A percentile compares a stretch with the other conserved stretches of the same genome.
phyloP scores from a whole-genome alignment of 2,797 vertebrate species.

The Philypnodon macrostomus region DNA sequence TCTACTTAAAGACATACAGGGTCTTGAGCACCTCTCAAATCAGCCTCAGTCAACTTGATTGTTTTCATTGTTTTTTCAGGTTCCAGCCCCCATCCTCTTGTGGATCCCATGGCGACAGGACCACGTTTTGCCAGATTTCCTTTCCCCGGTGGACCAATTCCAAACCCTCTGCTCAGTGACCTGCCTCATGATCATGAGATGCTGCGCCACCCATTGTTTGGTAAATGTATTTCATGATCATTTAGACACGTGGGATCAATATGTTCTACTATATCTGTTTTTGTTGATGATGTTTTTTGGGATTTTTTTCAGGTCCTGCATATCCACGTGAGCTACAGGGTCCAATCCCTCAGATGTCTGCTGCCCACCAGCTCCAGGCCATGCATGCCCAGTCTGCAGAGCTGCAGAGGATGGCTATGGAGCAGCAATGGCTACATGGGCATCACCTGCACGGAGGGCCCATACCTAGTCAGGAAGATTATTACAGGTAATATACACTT shows the following conservation, averaged over 20 bases:
- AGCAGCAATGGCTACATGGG: conserved; percentile 98
- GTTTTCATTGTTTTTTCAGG: conserved; percentile 67
- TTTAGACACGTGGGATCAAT: too few relatives aligned
- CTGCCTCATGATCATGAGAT: conserved; percentile 97
- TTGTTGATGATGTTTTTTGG: too few relatives aligned
- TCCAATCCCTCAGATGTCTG: conserved; percentile 93
- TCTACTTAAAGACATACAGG: neutral
- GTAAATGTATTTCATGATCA: conserved; percentile 68
- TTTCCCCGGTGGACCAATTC: conserved; percentile 90
- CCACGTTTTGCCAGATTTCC: conserved; percentile 94
- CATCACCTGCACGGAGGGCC: conserved; percentile 95
- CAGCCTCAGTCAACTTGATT: conserved; percentile 2
- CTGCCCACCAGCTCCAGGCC: conserved; percentile 96
- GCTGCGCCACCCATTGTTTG: conserved; percentile 95
- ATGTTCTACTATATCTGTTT: too few relatives aligned
- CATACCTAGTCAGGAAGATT: conserved; percentile 96
- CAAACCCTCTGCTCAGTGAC: conserved; percentile 90
- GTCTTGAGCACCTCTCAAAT: neutral
- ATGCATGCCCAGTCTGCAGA: conserved; percentile 99
- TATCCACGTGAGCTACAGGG: conserved; percentile 93
- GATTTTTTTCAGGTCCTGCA: conserved; percentile 74
- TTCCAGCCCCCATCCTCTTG: conserved; percentile 83
- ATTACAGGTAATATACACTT: conserved; percentile 85
- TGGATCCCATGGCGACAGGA: conserved; percentile 88
- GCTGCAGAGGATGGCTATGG: conserved; percentile 96